Percentiles rank a stretch among this genome's conserved stretches.
Evolutionary conservation across 1,140 invertebrate genomes (phyloP).

Genomic region (Heterodera schachtii): DNA sequence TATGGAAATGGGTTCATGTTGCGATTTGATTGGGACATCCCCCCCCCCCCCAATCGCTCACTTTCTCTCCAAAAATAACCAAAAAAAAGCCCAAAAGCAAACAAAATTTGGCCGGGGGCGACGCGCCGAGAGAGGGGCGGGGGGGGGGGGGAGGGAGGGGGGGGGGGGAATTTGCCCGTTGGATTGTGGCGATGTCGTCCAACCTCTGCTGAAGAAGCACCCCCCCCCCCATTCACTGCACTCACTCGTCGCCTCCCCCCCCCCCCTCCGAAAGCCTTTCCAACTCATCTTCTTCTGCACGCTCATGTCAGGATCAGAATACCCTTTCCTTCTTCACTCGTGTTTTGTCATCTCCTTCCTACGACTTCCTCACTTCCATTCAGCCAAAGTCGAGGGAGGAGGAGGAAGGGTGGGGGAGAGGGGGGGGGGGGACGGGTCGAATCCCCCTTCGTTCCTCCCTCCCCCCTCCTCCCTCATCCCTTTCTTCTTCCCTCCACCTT

Average conservation of each 20-base stretch:
- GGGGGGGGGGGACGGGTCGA: no score
- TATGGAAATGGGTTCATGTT: neutral
- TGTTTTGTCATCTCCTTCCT: neutral
- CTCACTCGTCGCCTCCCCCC: neutral
- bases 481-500: no score
- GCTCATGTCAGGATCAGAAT: neutral
- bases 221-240: neutral
- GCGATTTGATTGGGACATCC: neutral
- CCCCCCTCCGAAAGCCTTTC: neutral
- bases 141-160: no score
- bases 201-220: neutral
- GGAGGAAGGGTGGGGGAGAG: no score
- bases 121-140: no score
- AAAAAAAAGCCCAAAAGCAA: neutral
- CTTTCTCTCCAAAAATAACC: neutral
- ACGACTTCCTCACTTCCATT: neutral
- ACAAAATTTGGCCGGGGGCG: neutral
- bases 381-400: neutral
- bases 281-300: neutral
- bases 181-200: neutral
- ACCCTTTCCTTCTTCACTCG: neutral
- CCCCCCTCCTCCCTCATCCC: neutral
- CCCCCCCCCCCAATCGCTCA: no score
- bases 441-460: neutral
- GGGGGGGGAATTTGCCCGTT: neutral